phyloP scores from a whole-genome alignment of 2,113 vertebrate species.

The Dipodomys merriami region DNA sequence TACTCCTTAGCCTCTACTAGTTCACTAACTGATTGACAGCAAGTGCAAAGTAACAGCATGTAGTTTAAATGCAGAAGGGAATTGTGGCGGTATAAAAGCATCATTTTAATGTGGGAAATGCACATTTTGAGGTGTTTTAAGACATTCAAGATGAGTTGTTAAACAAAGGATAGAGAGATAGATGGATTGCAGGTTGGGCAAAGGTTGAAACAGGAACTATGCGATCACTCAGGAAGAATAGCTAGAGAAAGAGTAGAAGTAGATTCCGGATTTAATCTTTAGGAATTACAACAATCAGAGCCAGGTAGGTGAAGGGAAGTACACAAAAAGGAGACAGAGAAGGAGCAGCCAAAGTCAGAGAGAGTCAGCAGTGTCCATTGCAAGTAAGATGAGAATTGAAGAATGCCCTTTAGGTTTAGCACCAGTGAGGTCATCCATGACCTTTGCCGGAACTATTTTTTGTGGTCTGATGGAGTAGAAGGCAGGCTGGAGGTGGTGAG shows the following conservation, averaged over 20 bases:
- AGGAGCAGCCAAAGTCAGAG: background rate
- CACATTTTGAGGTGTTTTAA: slow-evolving; percentile 8
- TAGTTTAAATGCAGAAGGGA: background rate
- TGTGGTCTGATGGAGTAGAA: slow-evolving; percentile 34
- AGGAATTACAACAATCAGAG: background rate
- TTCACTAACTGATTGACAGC: background rate
- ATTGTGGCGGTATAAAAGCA: background rate
- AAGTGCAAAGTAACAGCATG: background rate
- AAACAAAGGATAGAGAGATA: background rate
- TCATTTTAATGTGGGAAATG: background rate
- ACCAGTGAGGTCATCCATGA: slow-evolving; percentile 66
- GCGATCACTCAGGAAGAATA: background rate
- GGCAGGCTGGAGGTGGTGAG: slow-evolving; percentile 55
- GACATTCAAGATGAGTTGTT: background rate
- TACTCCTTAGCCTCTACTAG: background rate
- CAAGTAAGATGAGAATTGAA: slow-evolving; percentile 66
- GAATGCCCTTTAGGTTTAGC: slow-evolving; percentile 71
- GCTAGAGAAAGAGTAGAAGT: background rate
- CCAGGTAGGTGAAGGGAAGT: background rate
- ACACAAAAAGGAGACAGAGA: too few relatives aligned
- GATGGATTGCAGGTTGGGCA: background rate
- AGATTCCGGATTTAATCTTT: background rate
- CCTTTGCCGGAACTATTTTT: slow-evolving; percentile 70
- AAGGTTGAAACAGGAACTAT: background rate
- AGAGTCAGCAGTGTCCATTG: background rate